Evolutionary conservation across 2,888 invertebrate species (phyloP).

Genomic region (Hypena proboscidalis): DNA sequence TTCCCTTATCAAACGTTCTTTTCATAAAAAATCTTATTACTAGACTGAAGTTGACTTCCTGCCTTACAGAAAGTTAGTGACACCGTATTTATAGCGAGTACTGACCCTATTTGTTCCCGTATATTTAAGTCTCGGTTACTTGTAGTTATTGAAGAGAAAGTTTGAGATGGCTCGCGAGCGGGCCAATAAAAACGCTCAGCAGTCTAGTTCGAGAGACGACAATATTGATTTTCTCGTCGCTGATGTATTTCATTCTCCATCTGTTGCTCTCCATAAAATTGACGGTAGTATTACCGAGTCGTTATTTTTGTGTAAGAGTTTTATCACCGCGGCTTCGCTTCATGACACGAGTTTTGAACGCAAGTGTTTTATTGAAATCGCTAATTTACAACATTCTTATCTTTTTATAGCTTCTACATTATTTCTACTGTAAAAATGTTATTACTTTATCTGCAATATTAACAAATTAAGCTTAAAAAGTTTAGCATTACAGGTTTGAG

Average conservation of each 20-base stretch:
- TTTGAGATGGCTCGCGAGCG: conserved; percentile 52
- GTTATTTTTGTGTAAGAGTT: conserved; percentile 82
- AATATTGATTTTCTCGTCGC: conserved; percentile 78
- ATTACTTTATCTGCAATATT: no score
- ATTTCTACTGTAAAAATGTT: conserved; percentile 17
- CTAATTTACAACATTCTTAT: conserved; percentile 52
- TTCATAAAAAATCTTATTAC: no score
- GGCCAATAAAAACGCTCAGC: conserved; percentile 67
- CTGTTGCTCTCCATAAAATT: conserved; percentile 84
- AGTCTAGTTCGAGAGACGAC: conserved; percentile 68
- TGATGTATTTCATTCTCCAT: conserved; percentile 81
- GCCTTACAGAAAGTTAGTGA: background rate
- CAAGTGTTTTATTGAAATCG: conserved; percentile 57
- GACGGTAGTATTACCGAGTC: conserved; percentile 80
- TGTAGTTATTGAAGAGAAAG: conserved; percentile 46
- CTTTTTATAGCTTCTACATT: conserved; percentile 30
- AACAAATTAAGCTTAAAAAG: no score
- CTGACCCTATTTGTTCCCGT: conserved; percentile 18
- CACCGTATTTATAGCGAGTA: background rate
- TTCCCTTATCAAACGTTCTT: no score
- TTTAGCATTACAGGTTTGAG: no score
- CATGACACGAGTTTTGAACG: conserved; percentile 62
- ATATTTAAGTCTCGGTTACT: conserved; percentile 24
- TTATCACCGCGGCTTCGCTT: conserved; percentile 68
- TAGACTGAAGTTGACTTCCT: no score